A percentile compares a stretch with the other conserved stretches of the same genome.
Conservation (phyloP, 2,888 invertebrate species). For the Aradus depressus region DNA sequence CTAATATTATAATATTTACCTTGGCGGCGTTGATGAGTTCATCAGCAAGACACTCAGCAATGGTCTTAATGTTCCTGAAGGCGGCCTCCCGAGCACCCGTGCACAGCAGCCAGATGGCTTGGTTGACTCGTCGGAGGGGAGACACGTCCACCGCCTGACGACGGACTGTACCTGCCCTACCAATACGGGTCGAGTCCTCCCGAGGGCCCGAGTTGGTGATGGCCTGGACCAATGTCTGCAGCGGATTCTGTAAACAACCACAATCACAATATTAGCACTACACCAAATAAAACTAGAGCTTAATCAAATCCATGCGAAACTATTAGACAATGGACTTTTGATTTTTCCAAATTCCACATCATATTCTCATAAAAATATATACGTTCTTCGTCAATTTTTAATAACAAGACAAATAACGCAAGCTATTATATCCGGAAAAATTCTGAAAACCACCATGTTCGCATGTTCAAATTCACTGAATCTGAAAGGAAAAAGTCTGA, state of each 20-base stretch:
- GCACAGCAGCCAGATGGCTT: slow-evolving; percentile 98
- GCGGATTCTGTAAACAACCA: slow-evolving; percentile 31
- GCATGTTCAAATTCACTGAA: too few relatives aligned
- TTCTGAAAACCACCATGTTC: too few relatives aligned
- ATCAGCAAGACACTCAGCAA: slow-evolving; percentile 99
- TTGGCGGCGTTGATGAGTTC: slow-evolving; percentile 99
- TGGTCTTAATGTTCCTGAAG: slow-evolving; percentile 99
- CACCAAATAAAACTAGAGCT: too few relatives aligned
- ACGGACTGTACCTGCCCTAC: slow-evolving; percentile 99
- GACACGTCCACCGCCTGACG: slow-evolving; percentile 99
- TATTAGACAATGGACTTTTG: too few relatives aligned
- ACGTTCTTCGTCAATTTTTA: too few relatives aligned
- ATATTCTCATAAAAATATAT: too few relatives aligned
- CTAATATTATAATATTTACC: slow-evolving; percentile 39
- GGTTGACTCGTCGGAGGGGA: slow-evolving; percentile 94
- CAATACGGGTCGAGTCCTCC: slow-evolving; percentile 99
- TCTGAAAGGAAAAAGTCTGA: too few relatives aligned
- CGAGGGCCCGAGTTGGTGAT: slow-evolving; percentile 94
- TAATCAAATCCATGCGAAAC: too few relatives aligned
- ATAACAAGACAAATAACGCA: too few relatives aligned
- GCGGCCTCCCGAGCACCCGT: slow-evolving; percentile 98
- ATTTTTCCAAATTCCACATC: too few relatives aligned
- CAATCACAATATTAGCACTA: too few relatives aligned
- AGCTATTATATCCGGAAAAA: too few relatives aligned
- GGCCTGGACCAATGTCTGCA: slow-evolving; percentile 33